phyloP scores from a whole-genome alignment of 2,113 vertebrate genomes.

The mouse (Mus musculus) region DNA sequence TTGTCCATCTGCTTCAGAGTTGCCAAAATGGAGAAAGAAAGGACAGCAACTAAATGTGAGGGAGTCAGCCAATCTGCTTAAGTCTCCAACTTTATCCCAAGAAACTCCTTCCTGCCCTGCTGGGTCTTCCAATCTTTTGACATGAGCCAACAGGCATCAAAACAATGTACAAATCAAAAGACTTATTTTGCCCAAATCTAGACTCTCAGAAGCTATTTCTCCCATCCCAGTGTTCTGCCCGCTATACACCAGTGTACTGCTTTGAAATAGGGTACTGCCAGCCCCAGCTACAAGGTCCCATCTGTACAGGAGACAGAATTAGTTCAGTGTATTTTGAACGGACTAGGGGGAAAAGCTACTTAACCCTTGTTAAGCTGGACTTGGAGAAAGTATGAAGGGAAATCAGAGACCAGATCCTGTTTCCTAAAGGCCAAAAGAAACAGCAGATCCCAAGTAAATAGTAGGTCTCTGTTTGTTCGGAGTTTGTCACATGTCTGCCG shows the following conservation, averaged over 20 bases:
- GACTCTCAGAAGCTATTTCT: constrained; percentile 41
- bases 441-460: constrained; percentile 11
- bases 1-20: constrained; percentile 72
- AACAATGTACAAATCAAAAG: constrained; percentile 75
- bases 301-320: neutral
- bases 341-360: neutral
- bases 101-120: constrained; percentile 76
- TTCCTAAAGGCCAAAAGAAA: constrained; percentile 18
- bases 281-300: neutral
- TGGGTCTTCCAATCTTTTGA: constrained; percentile 71
- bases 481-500: neutral
- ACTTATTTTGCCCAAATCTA: constrained; percentile 67
- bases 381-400: constrained; percentile 12
- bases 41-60: constrained; percentile 77
- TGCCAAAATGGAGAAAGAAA: constrained; percentile 75
- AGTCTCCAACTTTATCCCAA: constrained; percentile 68
- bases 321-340: neutral
- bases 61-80: constrained; percentile 72
- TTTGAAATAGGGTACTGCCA: neutral
- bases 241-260: neutral
- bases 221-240: constrained; percentile 18
- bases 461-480: neutral
- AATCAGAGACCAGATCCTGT: neutral
- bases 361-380: neutral
- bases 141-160: constrained; percentile 68